Percentiles rank a stretch among this genome's conserved stretches.
These are phyloP conservation scores for Pachycephus smyrnensis DNA, from an alignment of 2,888 invertebrate species.

Conservation along the genomic window DNA sequence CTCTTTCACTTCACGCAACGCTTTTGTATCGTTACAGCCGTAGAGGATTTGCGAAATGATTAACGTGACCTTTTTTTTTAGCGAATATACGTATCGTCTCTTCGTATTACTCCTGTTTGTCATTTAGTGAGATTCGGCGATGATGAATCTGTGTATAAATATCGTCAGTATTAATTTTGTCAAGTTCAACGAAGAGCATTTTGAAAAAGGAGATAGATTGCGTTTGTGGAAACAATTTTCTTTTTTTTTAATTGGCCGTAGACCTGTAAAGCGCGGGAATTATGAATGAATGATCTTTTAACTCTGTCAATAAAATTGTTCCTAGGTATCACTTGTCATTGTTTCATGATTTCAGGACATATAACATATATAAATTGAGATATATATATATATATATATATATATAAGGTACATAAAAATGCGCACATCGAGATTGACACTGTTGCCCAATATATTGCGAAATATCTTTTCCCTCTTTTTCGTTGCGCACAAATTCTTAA, in stretches of 20 bases:
- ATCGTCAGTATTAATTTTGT: constrained; percentile 53
- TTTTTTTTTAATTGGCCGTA: constrained; percentile 46
- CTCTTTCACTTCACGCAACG: background rate
- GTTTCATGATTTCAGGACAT: background rate
- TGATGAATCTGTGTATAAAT: constrained; percentile 45
- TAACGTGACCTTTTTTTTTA: constrained; percentile 18
- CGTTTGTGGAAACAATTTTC: background rate
- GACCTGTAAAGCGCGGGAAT: constrained; percentile 30
- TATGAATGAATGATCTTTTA: constrained; percentile 27
- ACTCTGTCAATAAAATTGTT: constrained; percentile 46
- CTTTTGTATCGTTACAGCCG: background rate
- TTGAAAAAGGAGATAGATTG: background rate
- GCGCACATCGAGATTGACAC: background rate
- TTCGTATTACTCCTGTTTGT: constrained; percentile 20
- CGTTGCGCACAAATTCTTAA: background rate
- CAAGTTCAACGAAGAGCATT: background rate
- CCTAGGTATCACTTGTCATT: constrained; percentile 31
- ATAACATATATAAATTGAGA: too few species aligned
- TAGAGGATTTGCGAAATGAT: background rate
- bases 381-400: background rate
- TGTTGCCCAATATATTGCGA: background rate
- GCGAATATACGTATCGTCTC: constrained; percentile 26
- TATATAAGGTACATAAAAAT: background rate
- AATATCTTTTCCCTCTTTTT: background rate
- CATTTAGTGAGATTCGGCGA: constrained; percentile 5